Conservation (phyloP, 2,888 invertebrate genomes). For the Dicyrtomina minuta region DNA sequence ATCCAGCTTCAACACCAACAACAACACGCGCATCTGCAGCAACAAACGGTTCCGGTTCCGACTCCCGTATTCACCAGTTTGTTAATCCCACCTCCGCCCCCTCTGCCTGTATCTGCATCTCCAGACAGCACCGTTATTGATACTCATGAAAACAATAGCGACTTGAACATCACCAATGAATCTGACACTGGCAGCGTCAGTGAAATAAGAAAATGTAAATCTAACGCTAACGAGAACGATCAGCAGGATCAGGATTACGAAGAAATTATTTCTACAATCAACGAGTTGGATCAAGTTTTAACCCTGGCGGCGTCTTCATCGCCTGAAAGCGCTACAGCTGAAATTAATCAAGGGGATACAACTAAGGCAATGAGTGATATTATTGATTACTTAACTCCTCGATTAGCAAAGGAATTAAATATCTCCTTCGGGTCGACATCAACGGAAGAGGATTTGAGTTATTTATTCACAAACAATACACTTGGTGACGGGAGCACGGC, state of each 20-base stretch:
- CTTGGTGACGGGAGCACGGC: background rate
- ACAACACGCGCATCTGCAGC: no score
- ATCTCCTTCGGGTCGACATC: background rate
- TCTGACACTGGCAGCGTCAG: background rate
- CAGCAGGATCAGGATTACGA: background rate
- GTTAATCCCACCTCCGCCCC: no score
- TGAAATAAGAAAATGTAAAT: background rate
- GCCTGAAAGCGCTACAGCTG: no score
- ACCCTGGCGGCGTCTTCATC: no score
- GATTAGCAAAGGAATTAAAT: background rate
- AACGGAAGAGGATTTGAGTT: background rate
- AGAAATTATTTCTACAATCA: background rate
- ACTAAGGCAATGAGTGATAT: background rate
- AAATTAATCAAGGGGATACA: no score
- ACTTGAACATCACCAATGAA: no score
- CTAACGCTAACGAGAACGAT: background rate
- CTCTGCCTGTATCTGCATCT: background rate
- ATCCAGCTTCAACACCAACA: no score
- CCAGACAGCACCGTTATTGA: background rate
- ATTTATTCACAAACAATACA: background rate
- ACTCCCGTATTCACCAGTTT: no score
- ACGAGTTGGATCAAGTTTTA: background rate
- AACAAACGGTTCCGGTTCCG: no score
- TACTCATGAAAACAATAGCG: background rate
- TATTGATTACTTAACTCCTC: background rate